Base-by-base conservation (phyloP, 2,797 vertebrate species). In the Cyclura pinguis region DNA sequence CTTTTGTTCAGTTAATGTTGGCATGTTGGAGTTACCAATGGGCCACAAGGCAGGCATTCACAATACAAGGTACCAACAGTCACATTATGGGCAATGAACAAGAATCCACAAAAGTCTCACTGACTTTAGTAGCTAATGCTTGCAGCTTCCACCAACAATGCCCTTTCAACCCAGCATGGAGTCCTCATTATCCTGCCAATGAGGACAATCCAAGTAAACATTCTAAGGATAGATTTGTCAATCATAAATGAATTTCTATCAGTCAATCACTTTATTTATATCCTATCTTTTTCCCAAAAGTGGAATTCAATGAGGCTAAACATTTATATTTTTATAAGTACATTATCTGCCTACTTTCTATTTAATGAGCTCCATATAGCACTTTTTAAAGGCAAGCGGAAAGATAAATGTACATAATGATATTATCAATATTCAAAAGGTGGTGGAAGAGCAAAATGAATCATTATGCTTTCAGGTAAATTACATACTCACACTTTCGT, bases 1-100 rank as follows among this genome's bases (percentile, higher is more conserved):
- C 42, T 14, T 47, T 47, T 85, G 47, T 81, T 83, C 84, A 10
- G 52, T 76, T 81, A 13, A 84, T 92, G 27, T 38, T 57, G 52
- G 72, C 76, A n/a, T n/a, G 20, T 22, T 73, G 10, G 64, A 85
- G 20, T 72, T 32, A 10, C 16, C 9, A 72, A 18, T 73, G 47
- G 14, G 27, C 4, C 42, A 32, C 64, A 35, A 52, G 1, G 22
- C 77, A 57, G 24, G 9, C 20, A 24, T 82, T 35, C 7, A 18
- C 83, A 52, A 29, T 22, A 85, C 14, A 52, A 20, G 3, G 18
- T 73, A 35, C 72, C 7, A 67, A 27, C 2, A 55, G 52, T 50
- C 7, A 22, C 35, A 29, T 2, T 67, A 24, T 84, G n/a, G 42
- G 14, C 76, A 52, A 35, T 35, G 4, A 77, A 67, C n/a, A 52